Evolutionary conservation across 2,888 invertebrate genomes (phyloP), one percentile per base, ranked within the genome.

Genomic region (Hydrotaea cyrtoneurina): DNA sequence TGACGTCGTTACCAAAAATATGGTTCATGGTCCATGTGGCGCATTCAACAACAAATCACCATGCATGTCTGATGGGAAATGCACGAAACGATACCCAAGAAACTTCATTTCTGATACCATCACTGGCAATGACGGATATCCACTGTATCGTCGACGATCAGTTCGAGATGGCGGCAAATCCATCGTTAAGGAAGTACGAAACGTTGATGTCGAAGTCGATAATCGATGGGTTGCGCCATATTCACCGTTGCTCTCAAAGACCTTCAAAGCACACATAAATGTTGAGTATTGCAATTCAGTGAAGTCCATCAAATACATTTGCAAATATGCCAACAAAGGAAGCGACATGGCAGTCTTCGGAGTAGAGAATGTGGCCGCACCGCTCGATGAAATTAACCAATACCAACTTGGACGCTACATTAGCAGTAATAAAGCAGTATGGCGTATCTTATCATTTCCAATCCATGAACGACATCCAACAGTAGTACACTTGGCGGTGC

Each of bases 321-420:
- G 90, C 86, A 92, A 92, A 87, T 93, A 93, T 87, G 90, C 93
- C 36, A 91, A 87, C 75, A 92, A 92, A 90, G 91, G 91, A 46
- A 90, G 89, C 84, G 91, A 92, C 83, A 89, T 90, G 90, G 86
- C 81, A 55, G 73, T 84, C n/a, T 57, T 86, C 72, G 84, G 80
- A 36, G 55, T 57, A 19, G 86, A 23, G 86, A 43, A 89, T 91
- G 81, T 89, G 91, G 39, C 8, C n/a, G 17, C 26, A n/a, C 90
- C 90, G 78, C 31, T 82, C 55, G 75, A 80, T 19, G 80, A 84
- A 80, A 43, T 86, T 43, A 59, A 69, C 36, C 75, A 57, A 8
- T 82, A 77, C 53, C 83, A 86, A 73, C 82, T 81, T 36, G 86
- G 81, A 19, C 59, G 89, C 50, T 89, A 90, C 83, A 83, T 90